Evolutionary conservation across 1,140 invertebrate genomes (phyloP).

Genomic region (Phenacoccus solenopsis): DNA sequence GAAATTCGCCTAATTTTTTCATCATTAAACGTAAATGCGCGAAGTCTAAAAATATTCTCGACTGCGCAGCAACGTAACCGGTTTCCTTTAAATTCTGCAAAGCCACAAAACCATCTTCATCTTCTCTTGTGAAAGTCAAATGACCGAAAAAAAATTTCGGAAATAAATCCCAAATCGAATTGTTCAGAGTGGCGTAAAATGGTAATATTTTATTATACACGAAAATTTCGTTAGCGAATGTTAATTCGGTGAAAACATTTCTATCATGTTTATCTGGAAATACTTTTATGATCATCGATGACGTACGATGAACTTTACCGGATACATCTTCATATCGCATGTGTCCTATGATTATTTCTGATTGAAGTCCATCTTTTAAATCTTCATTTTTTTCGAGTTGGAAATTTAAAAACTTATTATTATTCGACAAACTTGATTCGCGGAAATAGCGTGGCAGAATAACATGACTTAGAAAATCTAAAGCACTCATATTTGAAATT

Average conservation of each 20-base stretch:
- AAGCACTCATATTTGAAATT: too few species aligned
- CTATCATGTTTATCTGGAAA: too few species aligned
- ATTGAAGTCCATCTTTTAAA: too few species aligned
- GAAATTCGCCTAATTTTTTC: constrained; percentile 32
- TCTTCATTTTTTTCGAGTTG: too few species aligned
- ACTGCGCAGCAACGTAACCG: constrained; percentile 21
- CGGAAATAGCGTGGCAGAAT: too few species aligned
- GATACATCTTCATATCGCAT: too few species aligned
- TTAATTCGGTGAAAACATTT: neutral
- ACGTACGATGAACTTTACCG: too few species aligned
- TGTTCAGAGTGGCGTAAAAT: neutral
- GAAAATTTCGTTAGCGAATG: neutral
- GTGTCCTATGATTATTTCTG: too few species aligned
- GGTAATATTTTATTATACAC: neutral
- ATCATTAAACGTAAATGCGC: constrained; percentile 31
- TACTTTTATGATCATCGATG: too few species aligned
- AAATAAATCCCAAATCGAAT: neutral
- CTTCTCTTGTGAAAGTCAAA: neutral
- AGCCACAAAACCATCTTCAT: constrained; percentile 24
- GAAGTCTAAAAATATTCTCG: constrained; percentile 24
- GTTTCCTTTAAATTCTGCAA: constrained; percentile 29
- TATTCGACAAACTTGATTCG: too few species aligned
- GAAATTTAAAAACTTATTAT: too few species aligned
- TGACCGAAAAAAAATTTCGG: neutral
- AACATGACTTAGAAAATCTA: too few species aligned